phyloP scores from a whole-genome alignment of 2,113 vertebrate species.

The Saimiri boliviensis region DNA sequence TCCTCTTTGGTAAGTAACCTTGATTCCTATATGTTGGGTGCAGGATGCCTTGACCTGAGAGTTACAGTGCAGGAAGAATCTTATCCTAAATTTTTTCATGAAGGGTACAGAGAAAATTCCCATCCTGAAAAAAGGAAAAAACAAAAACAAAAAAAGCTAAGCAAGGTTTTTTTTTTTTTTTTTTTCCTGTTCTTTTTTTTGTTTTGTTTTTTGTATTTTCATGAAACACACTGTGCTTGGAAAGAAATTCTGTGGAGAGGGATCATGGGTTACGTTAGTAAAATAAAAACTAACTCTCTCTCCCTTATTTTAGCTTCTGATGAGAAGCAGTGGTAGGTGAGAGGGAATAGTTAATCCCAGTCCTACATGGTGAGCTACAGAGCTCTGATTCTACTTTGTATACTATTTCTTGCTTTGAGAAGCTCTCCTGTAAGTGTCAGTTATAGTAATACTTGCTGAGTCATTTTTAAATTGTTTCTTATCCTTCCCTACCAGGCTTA shows the following conservation, averaged over 20 bases:
- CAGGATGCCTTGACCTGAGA: not conserved
- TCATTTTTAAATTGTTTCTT: not conserved
- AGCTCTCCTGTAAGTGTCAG: not conserved
- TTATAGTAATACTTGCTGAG: not conserved
- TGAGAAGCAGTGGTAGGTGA: not conserved
- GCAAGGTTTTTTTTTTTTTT: not conserved
- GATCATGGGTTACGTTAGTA: not conserved
- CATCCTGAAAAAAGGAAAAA: not conserved
- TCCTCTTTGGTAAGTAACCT: not conserved
- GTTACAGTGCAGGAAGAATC: not conserved
- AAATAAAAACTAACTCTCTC: not conserved
- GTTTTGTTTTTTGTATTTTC: not conserved
- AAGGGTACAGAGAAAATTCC: not conserved
- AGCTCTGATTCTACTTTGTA: not conserved
- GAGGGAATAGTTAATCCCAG: not conserved
- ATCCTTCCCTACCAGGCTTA: not conserved
- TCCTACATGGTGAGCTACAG: not conserved
- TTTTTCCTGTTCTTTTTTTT: not conserved
- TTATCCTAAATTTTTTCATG: slow-evolving; percentile 16
- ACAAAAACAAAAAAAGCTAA: not conserved
- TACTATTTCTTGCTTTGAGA: not conserved
- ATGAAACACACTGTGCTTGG: not conserved
- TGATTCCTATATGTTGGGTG: not conserved
- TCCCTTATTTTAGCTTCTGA: not conserved
- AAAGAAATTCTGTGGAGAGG: not conserved